Evolutionary conservation across 2,888 invertebrate genomes (phyloP).

Genomic region (Mamestra brassicae): DNA sequence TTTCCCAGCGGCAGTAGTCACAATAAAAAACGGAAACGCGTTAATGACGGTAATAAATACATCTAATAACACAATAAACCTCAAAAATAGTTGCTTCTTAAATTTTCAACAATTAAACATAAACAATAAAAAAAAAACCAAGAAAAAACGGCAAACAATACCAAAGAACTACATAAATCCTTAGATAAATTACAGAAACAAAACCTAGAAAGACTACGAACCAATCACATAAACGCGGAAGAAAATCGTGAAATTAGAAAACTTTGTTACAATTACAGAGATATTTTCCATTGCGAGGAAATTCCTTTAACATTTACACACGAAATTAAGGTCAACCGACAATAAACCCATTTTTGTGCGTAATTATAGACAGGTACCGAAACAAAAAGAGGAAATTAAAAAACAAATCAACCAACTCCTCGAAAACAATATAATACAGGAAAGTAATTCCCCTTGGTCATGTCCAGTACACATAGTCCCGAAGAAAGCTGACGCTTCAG

Average conservation of each 20-base stretch:
- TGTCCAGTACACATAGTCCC: no score
- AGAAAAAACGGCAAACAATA: not conserved
- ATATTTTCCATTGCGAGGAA: no score
- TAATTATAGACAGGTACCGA: no score
- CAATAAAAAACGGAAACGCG: constrained; percentile 50
- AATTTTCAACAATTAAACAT: constrained; percentile 15
- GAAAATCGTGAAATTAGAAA: constrained; percentile 65
- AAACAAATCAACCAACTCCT: no score
- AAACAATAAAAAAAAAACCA: not conserved
- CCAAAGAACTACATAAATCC: not conserved
- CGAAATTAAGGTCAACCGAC: no score
- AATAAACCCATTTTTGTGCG: no score
- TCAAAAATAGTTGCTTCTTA: constrained; percentile 42
- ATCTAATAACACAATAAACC: constrained; percentile 28
- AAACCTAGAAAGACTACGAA: constrained; percentile 53
- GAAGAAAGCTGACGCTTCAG: no score
- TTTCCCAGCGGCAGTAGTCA: constrained; percentile 49
- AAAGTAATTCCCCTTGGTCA: no score
- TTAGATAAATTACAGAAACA: constrained; percentile 26
- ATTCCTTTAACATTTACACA: no score
- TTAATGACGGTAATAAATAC: constrained; percentile 57
- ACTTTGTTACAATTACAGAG: constrained; percentile 61
- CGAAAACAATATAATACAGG: no score
- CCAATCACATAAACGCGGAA: constrained; percentile 67
- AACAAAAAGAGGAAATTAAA: no score